A percentile compares a stretch with the other conserved stretches of the same genome.
Conservation (phyloP, 2,113 vertebrate genomes). For the Prietella phreatophila region DNA sequence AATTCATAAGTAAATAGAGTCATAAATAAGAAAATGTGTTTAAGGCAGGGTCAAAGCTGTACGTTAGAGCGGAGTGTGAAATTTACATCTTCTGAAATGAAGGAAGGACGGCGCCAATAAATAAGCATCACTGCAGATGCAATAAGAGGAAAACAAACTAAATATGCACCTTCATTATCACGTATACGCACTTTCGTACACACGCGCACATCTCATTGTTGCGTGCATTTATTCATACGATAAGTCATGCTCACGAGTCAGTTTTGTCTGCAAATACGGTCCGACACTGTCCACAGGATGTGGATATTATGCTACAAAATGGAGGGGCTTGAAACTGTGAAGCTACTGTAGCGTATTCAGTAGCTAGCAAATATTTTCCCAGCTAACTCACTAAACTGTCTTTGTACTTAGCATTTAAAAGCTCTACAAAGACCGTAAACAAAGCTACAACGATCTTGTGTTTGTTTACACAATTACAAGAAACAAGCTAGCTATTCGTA, state of each 20-base stretch:
- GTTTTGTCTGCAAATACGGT: not conserved
- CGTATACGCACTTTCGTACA: not conserved
- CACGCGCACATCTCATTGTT: not conserved
- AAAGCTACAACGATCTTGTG: not conserved
- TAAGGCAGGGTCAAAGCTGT: constrained; percentile 52
- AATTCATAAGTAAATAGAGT: constrained; percentile 74
- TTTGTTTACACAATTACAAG: not conserved
- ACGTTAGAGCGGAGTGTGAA: constrained; percentile 41
- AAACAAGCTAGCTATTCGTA: not conserved
- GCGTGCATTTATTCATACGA: too few species aligned
- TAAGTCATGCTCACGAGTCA: not conserved
- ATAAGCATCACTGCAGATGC: constrained; percentile 61
- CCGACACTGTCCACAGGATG: not conserved
- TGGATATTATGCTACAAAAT: not conserved
- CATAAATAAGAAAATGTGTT: constrained; percentile 71
- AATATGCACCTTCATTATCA: not conserved
- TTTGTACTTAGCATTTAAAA: not conserved
- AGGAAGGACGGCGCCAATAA: constrained; percentile 56
- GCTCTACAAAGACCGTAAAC: not conserved
- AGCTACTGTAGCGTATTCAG: not conserved
- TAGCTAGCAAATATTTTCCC: not conserved
- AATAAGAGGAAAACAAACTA: constrained; percentile 47
- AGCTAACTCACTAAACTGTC: not conserved
- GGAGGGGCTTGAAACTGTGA: not conserved
- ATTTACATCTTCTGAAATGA: constrained; percentile 59